Conservation (phyloP, 2,113 vertebrate genomes). For the Sus scrofa region T2T-Sscrofa CM000812.6:163150001-163150500, state of each 20-base stretch:
- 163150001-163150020: neutral
- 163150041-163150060: neutral
- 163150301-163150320: neutral
- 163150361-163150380: neutral
- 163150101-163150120: neutral
- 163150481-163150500: neutral
- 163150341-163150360: neutral
- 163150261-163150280: neutral
- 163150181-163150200: neutral
- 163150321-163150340: neutral
- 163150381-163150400: neutral
- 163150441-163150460: neutral
- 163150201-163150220: neutral
- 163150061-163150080: neutral
- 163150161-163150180: neutral
- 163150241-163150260: neutral
- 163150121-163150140: neutral
- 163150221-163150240: neutral
- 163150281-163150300: neutral
- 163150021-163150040: neutral
- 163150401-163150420: rapidly evolving
- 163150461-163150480: neutral
- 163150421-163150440: neutral
- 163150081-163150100: neutral
- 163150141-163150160: neutral